Base-by-base conservation (phyloP, 2,797 vertebrate species). In the Pangasius macronema region DNA sequence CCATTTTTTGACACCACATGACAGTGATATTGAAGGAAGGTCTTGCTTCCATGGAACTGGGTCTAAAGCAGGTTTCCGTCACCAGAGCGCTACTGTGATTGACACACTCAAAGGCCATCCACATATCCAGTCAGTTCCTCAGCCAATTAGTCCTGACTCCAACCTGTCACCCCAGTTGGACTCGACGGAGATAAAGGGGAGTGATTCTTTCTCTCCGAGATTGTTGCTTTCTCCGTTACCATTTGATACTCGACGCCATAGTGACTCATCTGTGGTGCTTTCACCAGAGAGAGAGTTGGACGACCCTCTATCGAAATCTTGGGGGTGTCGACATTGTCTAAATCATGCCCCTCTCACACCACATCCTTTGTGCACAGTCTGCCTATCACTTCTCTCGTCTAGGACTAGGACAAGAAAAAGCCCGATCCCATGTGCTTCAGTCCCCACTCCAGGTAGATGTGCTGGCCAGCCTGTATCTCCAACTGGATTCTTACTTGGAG, bases 31-130 rank as follows among this genome's bases (percentile, higher is more conserved):
- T 46, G 36, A 88, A 49, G 67, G 10, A 36, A 79, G 79, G 61
- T n/a, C 80, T 77, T 42, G n/a, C 85, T 83, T 36, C 53, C 70
- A 81, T 73, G 87, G 81, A 88, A 89, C 84, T 51, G 91, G 82
- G 67, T 90, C 90, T 77, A 92, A 92, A 91, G 89, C 87, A 53
- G 85, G 90, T 72, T 82, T 86, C 20, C 91, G 93, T 27, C 93
- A 93, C 88, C 94, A 94, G 88, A 96, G 95, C 87, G 92, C 94
- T 85, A 94, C 95, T 13, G 92, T 94, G 72, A 92, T 95, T 70
- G 94, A 96, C 88, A 91, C 88, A 20, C 91, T 86, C 42, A 85
- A 89, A 59, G 92, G 90, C 86, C 89, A 92, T 61, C 85, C 91
- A 87, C 89, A 90, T 59, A 88, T 94, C 57, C 91, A 89, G 42